Percentiles rank a stretch among this genome's conserved stretches.
These are phyloP conservation scores for Catharus ustulatus DNA, from an alignment of 2,797 vertebrate genomes.

Conservation along the genomic window DNA sequence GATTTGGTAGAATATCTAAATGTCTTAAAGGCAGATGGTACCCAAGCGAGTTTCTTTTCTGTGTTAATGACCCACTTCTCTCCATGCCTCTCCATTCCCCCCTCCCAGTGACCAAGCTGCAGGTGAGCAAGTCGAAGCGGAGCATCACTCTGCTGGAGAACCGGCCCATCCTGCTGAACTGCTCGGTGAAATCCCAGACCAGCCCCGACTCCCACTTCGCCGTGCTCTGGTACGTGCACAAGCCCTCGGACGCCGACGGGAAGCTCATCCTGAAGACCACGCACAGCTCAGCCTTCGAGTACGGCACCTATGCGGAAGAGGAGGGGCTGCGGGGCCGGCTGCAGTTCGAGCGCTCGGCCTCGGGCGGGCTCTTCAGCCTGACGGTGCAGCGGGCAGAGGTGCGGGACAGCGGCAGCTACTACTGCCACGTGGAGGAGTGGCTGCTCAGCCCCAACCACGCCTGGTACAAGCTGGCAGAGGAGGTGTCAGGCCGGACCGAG, in stretches of 20 bases:
- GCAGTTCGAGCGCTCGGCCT: conserved; percentile 82
- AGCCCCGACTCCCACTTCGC: conserved; percentile 89
- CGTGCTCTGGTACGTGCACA: conserved; percentile 92
- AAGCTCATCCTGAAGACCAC: conserved; percentile 94
- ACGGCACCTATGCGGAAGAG: conserved; percentile 91
- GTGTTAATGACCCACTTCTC: not conserved
- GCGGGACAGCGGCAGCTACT: conserved; percentile 93
- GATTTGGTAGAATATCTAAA: not conserved
- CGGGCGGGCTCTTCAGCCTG: conserved; percentile 81
- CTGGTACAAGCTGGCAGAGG: conserved; percentile 92
- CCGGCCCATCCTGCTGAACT: conserved; percentile 90
- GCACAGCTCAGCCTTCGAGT: conserved; percentile 87
- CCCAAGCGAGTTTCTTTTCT: not conserved
- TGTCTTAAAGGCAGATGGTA: not conserved
- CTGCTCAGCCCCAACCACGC: conserved; percentile 91
- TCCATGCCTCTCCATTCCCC: not conserved
- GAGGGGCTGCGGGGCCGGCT: conserved; percentile 87
- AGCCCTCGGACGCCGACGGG: conserved; percentile 82
- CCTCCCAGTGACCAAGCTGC: conserved; percentile 86
- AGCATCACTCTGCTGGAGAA: conserved; percentile 89
- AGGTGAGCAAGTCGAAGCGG: conserved; percentile 90
- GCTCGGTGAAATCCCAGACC: conserved; percentile 89
- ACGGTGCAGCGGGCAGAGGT: conserved; percentile 89
- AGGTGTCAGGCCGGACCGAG: conserved; percentile 88
- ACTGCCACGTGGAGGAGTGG: conserved; percentile 98